Evolutionary conservation across 2,113 vertebrate species (phyloP), one percentile per base, ranked within the genome.

Genomic region (Malurus melanocephalus): DNA sequence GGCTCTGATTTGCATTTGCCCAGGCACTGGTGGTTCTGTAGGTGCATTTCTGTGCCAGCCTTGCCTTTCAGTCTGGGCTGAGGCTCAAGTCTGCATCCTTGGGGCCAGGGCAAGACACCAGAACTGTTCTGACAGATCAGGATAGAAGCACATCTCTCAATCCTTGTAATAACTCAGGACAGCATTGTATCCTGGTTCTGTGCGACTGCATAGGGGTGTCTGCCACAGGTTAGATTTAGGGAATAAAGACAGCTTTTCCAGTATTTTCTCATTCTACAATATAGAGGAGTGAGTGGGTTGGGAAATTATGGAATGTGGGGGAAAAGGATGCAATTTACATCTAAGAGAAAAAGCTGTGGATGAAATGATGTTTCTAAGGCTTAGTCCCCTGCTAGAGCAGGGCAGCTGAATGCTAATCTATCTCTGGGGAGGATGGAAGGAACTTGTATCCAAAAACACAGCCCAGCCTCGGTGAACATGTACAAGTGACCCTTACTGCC

Each of bases 1-100:
- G 17, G 10, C 7, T 71, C 6, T n/a, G 15, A 48, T 46, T 40
- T 0, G 0, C 16, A 18, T 71, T 65, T 77, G 11, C 10, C 27
- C 5, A 7, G 27, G 26, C 38, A 48, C 6, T 52, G 28, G 11
- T 35, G 43, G 33, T 43, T 72, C 51, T 73, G 7, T 4, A 48
- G 46, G 18, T 66, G 5, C 6, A 48, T 80, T 85, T 82, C 67
- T 71, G 23, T 40, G 7, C 32, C 65, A 74, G 8, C 21, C 33
- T 60, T 71, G 23, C 14, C 20, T 80, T 90, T 43, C 6, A 43
- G 18, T 40, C 32, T 59, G 43, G 32, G 27, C 32, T 83, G 52
- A 92, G n/a, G 18, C 27, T 66, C 16, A 15, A 5, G 2, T 74
- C 35, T 48, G 18, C 7, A 27, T 55, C n/a, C 52, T 19, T 42